Base-by-base conservation (phyloP, 2,113 vertebrate species). In the Varanus komodoensis region DNA sequence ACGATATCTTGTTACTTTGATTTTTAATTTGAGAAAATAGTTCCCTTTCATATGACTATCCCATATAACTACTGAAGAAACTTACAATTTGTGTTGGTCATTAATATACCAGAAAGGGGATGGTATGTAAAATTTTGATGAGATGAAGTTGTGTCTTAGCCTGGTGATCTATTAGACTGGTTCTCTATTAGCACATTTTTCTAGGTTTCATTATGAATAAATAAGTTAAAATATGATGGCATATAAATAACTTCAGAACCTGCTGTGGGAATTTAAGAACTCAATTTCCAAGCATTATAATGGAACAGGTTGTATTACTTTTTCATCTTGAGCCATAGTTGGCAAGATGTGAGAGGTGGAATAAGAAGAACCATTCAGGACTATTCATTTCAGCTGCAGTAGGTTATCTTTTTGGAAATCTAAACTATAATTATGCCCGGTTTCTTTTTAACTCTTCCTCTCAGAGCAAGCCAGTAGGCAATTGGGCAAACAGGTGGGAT, bases 11-110 rank as follows among this genome's bases (percentile, higher is more conserved):
- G 82, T 84, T 52, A 32, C 6, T 91, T 64, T 61, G 44, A 6
- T 93, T 67, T 87, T 94, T 89, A 86, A 80, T 82, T 25, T 89
- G 61, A 75, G 82, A 57, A 91, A 94, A 86, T 71, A 88, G 84
- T 23, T 23, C 52, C 84, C 92, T 93, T 34, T 88, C 52, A 89
- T 80, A 78, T 75, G 0, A n/a, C 54, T 83, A 23, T 71, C n/a
- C 80, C 32, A 2, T 19, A 23, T 57, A 1, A 27, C 29, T 54
- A 6, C 38, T 44, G 21, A 21, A 78, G 87, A 89, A 64, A 1
- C 4, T 8, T 69, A 0, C 15, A 25, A 27, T 88, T 2, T 3
- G 0, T 67, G 2, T 29, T 83, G 79, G 69, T 48, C 52, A 77
- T 67, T 88, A 71, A 44, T 48, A 78, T 25, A 48, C 25, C 77